Percentiles rank a stretch among this genome's conserved stretches.
phyloP scores from a whole-genome alignment of 1,140 invertebrate species.

The Proctacanthus coquilletti region DNA sequence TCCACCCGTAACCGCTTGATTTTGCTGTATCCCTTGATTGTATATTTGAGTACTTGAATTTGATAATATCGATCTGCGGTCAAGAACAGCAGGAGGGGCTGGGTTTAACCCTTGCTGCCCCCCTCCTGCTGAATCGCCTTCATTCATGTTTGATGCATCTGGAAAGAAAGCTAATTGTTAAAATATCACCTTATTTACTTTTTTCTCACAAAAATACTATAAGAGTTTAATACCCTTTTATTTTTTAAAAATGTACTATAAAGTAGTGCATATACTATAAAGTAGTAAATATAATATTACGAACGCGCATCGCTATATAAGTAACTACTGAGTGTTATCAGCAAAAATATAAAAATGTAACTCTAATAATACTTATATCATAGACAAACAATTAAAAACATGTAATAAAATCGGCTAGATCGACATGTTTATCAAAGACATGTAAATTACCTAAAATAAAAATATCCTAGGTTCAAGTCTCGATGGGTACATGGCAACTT shows the following conservation, averaged over 20 bases:
- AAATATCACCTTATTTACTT: not conserved
- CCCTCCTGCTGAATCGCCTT: constrained; percentile 33
- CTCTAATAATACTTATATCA: too few species aligned
- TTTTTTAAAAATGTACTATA: not conserved
- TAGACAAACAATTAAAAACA: too few species aligned
- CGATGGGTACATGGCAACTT: too few species aligned
- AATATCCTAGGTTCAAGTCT: too few species aligned
- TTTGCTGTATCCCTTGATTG: too few species aligned
- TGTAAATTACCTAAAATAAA: too few species aligned
- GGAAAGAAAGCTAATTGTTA: constrained; percentile 6
- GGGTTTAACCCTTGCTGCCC: constrained; percentile 30
- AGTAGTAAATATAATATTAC: constrained; percentile 1
- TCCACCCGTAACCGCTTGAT: constrained; percentile 5
- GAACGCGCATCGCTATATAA: constrained; percentile 3
- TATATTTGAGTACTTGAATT: constrained; percentile 4
- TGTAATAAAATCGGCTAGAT: too few species aligned
- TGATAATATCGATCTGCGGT: constrained; percentile 22
- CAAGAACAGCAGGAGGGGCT: constrained; percentile 31
- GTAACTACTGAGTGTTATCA: not conserved
- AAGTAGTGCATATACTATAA: constrained; percentile 1
- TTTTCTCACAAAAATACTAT: constrained; percentile 9
- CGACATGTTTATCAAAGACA: too few species aligned
- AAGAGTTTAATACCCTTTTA: not conserved
- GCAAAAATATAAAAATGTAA: too few species aligned
- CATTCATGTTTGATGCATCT: constrained; percentile 33